Evolutionary conservation across 2,113 vertebrate genomes (phyloP).

Genomic region (Calyptomena viridis): DNA sequence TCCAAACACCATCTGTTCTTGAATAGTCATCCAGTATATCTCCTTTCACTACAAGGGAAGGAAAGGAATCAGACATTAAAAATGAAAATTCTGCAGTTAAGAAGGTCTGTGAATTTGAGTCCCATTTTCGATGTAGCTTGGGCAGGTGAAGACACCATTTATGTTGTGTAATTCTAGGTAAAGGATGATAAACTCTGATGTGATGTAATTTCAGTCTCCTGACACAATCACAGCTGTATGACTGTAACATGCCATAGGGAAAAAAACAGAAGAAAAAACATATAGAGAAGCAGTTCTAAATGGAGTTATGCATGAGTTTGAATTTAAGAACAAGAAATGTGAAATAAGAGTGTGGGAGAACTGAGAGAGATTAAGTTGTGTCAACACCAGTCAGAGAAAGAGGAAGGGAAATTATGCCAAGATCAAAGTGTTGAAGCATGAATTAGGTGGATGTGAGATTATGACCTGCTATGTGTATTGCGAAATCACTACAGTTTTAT

Average conservation of each 20-base stretch:
- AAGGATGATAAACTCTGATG: not conserved
- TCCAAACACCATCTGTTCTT: conserved; percentile 72
- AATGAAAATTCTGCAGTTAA: not conserved
- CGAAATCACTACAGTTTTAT: not conserved
- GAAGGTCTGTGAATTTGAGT: not conserved
- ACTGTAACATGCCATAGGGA: not conserved
- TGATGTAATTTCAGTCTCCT: not conserved
- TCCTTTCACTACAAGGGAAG: conserved; percentile 57
- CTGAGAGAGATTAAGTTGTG: not conserved
- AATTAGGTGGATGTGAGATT: not conserved
- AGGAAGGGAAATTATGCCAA: not conserved
- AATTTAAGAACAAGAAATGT: not conserved
- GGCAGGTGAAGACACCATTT: not conserved
- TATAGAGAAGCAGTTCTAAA: not conserved
- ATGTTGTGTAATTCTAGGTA: not conserved
- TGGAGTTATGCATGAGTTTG: not conserved
- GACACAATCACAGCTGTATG: not conserved
- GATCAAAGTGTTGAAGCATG: not conserved
- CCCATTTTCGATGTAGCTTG: not conserved
- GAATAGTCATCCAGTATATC: conserved; percentile 62
- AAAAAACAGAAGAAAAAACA: not conserved
- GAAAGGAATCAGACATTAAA: not conserved
- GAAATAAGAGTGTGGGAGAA: not conserved
- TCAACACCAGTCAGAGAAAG: not conserved
- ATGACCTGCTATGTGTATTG: not conserved